Base-by-base conservation (phyloP, 1,140 invertebrate genomes). In the Charaxes varanes region DNA sequence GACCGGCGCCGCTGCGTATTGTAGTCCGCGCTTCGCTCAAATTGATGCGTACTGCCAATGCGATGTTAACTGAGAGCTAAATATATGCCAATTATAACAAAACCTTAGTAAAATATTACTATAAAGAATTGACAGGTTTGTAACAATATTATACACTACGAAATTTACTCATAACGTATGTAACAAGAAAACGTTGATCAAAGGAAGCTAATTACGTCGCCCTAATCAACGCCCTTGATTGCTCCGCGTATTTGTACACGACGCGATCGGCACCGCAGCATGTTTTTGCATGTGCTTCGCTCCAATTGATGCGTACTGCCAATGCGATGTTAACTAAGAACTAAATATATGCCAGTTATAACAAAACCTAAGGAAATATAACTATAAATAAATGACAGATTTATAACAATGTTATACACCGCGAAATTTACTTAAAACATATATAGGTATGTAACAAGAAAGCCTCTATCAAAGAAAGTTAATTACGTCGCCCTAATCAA, bases 201-300 rank as follows among this genome's bases (percentile, higher is more conserved):
- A 76, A 77, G 72, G 69, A 62, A 48, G 37, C 57, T 77, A 77
- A 77, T 77, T 71, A 71, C 61, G 34, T 53, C 43, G 42, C 50
- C 59, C 63, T 67, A 72, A 71, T 71, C 71, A 73, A 71, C 58
- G 59, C 54, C 51, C 62, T 63, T 74, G 70, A 74, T 74, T 74
- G 66, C 61, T 55, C 50, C 41, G 38, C 44, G 53, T 69, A 52
- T 70, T 73, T 70, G 67, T 53, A 27, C 51, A 57, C 55, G 64
- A 64, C 49, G 52, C 42, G 49, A 2, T 19, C 34, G 32, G 30
- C 44, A 45, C 34, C 53, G 49, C 52, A 53, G 45, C 43, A 53
- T 41, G 60, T 62, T 62, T 55, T 61, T 34, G 7, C 13, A n/a
- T 18, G 32, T 14, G 6, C 18, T 41, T 31, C 3, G 18, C 8